phyloP scores from a whole-genome alignment of 2,888 invertebrate genomes.

The Halocaridina rubra region DNA sequence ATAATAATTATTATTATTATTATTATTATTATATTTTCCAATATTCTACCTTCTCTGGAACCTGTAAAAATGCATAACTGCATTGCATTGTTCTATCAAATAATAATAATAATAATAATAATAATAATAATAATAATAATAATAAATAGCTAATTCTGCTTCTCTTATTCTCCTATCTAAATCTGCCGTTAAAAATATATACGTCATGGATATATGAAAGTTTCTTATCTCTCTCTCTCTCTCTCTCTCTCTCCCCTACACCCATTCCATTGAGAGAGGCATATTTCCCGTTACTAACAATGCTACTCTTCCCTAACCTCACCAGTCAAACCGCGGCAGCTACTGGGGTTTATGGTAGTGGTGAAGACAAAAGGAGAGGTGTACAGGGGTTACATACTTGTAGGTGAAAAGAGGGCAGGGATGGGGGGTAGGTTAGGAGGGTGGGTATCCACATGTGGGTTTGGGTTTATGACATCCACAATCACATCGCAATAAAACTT shows the following conservation, averaged over 20 bases:
- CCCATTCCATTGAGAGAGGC: no score
- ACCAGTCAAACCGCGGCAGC: not conserved
- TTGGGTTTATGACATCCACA: constrained; percentile 42
- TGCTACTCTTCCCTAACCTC: not conserved
- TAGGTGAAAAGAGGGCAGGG: not conserved
- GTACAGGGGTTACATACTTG: not conserved
- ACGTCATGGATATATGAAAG: no score
- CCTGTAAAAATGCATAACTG: no score
- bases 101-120: no score
- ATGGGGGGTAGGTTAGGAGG: not conserved
- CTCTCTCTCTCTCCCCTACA: no score
- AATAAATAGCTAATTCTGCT: no score
- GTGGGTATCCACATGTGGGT: not conserved
- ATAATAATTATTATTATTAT: not conserved
- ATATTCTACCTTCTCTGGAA: no score
- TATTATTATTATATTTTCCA: not conserved
- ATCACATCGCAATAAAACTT: constrained; percentile 44
- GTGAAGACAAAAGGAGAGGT: not conserved
- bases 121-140: no score
- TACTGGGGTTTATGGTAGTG: not conserved
- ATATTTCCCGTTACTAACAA: not conserved
- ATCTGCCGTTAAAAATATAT: no score
- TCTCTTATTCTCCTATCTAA: no score
- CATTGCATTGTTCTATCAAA: no score
- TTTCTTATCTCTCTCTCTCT: no score